Evolutionary conservation across 2,888 invertebrate genomes (phyloP).

Genomic region (Sepioteuthis lessoniana): DNA sequence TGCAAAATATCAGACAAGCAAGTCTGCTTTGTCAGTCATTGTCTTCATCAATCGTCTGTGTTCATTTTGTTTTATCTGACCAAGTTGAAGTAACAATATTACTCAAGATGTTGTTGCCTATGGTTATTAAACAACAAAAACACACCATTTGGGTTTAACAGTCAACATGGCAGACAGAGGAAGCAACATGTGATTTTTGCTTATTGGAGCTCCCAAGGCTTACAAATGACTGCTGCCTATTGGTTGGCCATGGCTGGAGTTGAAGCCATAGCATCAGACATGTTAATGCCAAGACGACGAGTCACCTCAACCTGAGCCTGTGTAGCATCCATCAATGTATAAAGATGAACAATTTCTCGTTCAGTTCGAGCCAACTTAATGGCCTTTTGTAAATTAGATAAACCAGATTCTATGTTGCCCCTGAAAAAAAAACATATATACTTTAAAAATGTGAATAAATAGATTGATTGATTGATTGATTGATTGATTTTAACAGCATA

Average conservation of each 20-base stretch:
- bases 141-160: neutral
- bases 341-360: slow-evolving; percentile 91
- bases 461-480: too few species aligned
- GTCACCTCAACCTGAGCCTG: slow-evolving; percentile 89
- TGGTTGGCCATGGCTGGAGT: neutral
- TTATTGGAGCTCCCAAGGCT: neutral
- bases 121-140: neutral
- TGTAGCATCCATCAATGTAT: slow-evolving; percentile 91
- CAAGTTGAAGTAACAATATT: neutral
- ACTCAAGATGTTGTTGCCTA: neutral
- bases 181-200: neutral
- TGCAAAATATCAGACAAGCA: neutral
- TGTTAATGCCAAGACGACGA: slow-evolving; percentile 60
- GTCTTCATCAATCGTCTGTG: neutral
- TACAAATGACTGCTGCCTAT: neutral
- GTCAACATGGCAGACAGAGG: neutral
- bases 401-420: slow-evolving; percentile 86
- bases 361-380: slow-evolving; percentile 88
- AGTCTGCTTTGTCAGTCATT: neutral
- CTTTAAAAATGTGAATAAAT: too few species aligned
- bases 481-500: too few species aligned
- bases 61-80: neutral
- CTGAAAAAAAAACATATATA: slow-evolving; percentile 75
- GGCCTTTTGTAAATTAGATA: slow-evolving; percentile 91
- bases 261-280: neutral